Conservation (phyloP, 2,113 vertebrate species). For the Phylloscopus trochilus region DNA sequence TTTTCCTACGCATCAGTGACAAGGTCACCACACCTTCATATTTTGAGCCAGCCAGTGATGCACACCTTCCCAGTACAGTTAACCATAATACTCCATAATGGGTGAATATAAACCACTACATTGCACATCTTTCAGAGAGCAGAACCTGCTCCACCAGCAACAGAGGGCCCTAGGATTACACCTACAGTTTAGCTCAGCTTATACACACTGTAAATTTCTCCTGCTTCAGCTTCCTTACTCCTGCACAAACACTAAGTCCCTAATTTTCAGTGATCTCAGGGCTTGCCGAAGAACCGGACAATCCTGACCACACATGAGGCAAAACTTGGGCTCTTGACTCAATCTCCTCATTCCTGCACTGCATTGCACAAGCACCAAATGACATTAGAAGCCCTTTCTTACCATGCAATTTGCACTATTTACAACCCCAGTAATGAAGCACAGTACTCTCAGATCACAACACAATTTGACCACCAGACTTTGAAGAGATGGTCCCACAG, state of each 20-base stretch:
- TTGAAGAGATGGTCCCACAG: neutral
- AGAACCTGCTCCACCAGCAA: neutral
- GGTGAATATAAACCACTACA: neutral
- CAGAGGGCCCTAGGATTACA: neutral
- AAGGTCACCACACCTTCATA: neutral
- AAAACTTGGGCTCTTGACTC: neutral
- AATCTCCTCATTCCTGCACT: neutral
- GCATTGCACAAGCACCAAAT: accelerated
- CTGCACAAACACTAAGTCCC: neutral
- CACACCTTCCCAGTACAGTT: neutral
- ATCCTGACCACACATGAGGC: neutral
- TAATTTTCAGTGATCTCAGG: neutral
- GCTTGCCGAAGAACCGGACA: accelerated
- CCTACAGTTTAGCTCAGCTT: neutral
- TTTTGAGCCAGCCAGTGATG: neutral
- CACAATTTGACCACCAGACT: neutral
- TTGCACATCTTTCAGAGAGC: neutral
- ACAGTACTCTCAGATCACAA: neutral
- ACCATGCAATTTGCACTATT: neutral
- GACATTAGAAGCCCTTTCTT: neutral
- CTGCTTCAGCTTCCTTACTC: neutral
- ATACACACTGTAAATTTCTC: neutral
- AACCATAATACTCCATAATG: neutral
- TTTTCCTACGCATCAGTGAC: neutral
- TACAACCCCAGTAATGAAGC: neutral